Conservation (phyloP, 2,888 invertebrate genomes). For the Dascillus cervinus region DNA sequence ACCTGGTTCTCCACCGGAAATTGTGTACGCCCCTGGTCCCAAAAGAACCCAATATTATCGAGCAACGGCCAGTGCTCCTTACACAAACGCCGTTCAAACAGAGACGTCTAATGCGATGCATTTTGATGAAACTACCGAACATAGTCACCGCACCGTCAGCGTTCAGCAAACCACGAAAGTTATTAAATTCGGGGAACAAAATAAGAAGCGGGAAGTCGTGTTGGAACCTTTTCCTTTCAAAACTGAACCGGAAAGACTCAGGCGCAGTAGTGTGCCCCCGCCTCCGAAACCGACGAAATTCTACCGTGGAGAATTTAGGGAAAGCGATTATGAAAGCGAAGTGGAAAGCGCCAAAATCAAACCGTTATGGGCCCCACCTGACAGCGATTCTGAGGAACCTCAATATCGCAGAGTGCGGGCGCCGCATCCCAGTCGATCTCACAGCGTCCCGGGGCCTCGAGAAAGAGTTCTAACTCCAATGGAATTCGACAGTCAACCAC, state of each 20-base stretch:
- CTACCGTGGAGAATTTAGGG: constrained; percentile 55
- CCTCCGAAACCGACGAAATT: constrained; percentile 58
- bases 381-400: constrained; percentile 50
- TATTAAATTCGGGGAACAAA: constrained; percentile 56
- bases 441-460: constrained; percentile 44
- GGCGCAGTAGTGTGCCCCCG: constrained; percentile 40
- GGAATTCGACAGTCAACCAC: constrained; percentile 52
- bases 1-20: constrained; percentile 52
- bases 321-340: constrained; percentile 66
- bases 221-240: constrained; percentile 45
- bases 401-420: constrained; percentile 56
- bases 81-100: constrained; percentile 55
- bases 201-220: constrained; percentile 26
- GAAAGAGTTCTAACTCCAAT: constrained; percentile 52
- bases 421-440: constrained; percentile 45
- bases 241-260: constrained; percentile 39
- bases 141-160: constrained; percentile 55
- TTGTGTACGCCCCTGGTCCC: constrained; percentile 48
- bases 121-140: constrained; percentile 62
- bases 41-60: constrained; percentile 48
- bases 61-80: constrained; percentile 49
- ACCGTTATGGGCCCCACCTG: constrained; percentile 57
- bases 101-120: constrained; percentile 63
- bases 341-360: constrained; percentile 53
- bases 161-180: constrained; percentile 62